These are phyloP conservation scores for Acinonyx jubatus DNA, from an alignment of 2,113 vertebrate species.

Conservation along the genomic window DNA sequence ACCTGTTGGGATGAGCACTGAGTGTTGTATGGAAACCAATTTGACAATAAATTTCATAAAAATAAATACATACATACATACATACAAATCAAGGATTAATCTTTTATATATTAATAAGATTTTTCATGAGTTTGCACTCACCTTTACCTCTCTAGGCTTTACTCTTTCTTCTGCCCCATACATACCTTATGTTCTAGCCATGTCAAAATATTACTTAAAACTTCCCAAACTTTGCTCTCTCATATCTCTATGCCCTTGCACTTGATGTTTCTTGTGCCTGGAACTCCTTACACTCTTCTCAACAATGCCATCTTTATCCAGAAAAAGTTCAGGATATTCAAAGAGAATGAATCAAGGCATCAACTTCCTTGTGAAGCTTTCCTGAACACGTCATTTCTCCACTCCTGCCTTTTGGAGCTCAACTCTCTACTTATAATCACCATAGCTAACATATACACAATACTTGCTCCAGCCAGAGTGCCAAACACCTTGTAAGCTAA, in stretches of 20 bases:
- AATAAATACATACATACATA: not conserved
- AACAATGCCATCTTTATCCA: not conserved
- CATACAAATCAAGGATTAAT: not conserved
- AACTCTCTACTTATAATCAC: not conserved
- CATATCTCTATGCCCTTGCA: not conserved
- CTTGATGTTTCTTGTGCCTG: not conserved
- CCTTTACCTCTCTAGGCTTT: not conserved
- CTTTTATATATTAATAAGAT: not conserved
- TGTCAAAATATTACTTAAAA: not conserved
- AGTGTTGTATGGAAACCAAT: too few relatives aligned
- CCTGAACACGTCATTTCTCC: not conserved
- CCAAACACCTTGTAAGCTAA: not conserved
- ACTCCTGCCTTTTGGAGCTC: not conserved
- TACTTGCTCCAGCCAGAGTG: not conserved
- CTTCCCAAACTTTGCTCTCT: not conserved
- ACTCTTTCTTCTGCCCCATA: not conserved
- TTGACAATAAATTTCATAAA: too few relatives aligned
- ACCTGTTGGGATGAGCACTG: too few relatives aligned
- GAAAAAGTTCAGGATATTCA: not conserved
- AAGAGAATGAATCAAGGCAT: not conserved
- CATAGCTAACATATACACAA: not conserved
- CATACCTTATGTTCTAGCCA: not conserved
- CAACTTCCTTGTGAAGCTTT: not conserved
- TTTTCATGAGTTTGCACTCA: not conserved
- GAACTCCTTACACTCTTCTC: not conserved